Conservation (phyloP, 1,140 invertebrate genomes). For the Subanguina moxae region DNA sequence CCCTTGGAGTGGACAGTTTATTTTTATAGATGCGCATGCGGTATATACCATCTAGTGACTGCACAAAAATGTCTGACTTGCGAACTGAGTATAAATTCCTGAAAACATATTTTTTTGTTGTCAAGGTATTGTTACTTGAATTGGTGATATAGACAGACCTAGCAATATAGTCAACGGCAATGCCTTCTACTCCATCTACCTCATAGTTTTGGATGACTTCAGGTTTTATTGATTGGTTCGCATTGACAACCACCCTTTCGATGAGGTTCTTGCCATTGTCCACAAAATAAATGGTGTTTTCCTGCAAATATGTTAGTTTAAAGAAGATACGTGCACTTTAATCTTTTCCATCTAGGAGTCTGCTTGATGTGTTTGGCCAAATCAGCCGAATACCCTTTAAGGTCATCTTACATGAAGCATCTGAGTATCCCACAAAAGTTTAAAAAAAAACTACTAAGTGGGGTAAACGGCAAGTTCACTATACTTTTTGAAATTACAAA, state of each 20-base stretch:
- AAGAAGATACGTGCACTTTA: too few relatives aligned
- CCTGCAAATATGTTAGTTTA: conserved; percentile 13
- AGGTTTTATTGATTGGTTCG: conserved; percentile 41
- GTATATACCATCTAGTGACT: conserved; percentile 61
- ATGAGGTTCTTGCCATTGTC: conserved; percentile 8
- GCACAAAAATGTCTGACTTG: conserved; percentile 34
- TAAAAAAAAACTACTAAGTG: too few relatives aligned
- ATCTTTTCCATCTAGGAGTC: too few relatives aligned
- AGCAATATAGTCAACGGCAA: conserved; percentile 49
- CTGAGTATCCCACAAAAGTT: too few relatives aligned
- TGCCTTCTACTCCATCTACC: conserved; percentile 49
- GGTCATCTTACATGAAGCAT: too few relatives aligned
- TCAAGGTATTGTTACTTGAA: not conserved
- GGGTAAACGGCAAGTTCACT: too few relatives aligned
- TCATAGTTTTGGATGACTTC: conserved; percentile 46
- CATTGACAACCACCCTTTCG: conserved; percentile 34
- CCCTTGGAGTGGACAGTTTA: conserved; percentile 77
- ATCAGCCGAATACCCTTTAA: too few relatives aligned
- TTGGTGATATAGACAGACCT: conserved; percentile 18
- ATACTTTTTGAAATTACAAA: too few relatives aligned
- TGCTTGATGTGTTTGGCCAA: too few relatives aligned
- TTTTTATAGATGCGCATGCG: conserved; percentile 79
- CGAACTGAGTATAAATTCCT: conserved; percentile 31
- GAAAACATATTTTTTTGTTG: conserved; percentile 2
- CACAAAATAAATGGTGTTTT: conserved; percentile 11